phyloP scores from a whole-genome alignment of 2,797 vertebrate species.

The Strix occidentalis region DNA sequence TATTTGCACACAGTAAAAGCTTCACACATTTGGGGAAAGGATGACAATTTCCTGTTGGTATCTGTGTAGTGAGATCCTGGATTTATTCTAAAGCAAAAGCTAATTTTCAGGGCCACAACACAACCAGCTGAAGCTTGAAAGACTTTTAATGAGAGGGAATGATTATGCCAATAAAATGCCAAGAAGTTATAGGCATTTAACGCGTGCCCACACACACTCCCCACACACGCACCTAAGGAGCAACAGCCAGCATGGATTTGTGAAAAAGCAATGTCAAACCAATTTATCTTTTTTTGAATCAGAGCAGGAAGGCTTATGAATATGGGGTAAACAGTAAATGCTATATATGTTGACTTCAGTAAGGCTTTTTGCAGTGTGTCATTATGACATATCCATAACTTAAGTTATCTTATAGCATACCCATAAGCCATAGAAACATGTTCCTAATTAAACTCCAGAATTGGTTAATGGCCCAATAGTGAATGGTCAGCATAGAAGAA shows the following conservation, averaged over 20 bases:
- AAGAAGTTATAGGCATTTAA: neutral
- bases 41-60: neutral
- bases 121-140: neutral
- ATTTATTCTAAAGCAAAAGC: neutral
- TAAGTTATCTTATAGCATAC: neutral
- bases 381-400: neutral
- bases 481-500: neutral
- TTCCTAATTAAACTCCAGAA: neutral
- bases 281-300: neutral
- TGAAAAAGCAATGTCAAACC: neutral
- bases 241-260: neutral
- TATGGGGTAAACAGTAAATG: neutral
- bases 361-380: neutral
- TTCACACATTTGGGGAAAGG: neutral
- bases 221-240: neutral
- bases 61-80: neutral
- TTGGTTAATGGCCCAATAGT: neutral
- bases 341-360: neutral
- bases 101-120: neutral
- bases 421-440: neutral
- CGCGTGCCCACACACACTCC: accelerated
- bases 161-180: neutral
- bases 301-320: neutral
- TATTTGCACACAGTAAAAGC: neutral
- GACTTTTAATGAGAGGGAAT: neutral